Conservation (phyloP, 2,797 vertebrate genomes). For the Bradypodion pumilum region DNA sequence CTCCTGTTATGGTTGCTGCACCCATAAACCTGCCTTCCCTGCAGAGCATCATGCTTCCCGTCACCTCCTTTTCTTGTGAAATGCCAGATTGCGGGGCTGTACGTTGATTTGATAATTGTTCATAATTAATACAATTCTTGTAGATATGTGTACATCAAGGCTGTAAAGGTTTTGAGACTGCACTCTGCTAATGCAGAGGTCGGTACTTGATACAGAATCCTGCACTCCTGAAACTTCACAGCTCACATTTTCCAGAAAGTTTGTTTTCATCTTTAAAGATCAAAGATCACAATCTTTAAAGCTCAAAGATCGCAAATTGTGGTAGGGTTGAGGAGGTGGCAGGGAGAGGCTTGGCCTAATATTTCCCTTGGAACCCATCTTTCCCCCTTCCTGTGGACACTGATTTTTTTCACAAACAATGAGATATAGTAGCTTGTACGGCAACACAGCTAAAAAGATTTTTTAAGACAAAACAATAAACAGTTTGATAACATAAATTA, state of each 20-base stretch:
- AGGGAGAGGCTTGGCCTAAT: neutral
- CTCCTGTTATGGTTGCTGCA: constrained; percentile 65
- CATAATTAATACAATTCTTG: neutral
- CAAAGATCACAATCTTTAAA: neutral
- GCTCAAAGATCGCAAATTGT: neutral
- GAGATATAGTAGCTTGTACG: neutral
- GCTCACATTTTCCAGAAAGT: neutral
- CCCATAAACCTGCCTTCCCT: constrained; percentile 68
- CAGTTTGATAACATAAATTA: too few relatives aligned
- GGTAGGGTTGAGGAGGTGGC: too few relatives aligned
- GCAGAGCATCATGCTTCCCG: constrained; percentile 69
- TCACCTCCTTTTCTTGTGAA: constrained; percentile 80
- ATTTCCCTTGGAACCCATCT: neutral
- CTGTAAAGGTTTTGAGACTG: neutral
- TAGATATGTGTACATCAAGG: neutral
- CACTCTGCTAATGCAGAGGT: neutral
- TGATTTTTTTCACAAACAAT: neutral
- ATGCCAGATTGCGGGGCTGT: constrained; percentile 82
- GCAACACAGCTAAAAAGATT: neutral
- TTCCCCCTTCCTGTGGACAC: too few relatives aligned
- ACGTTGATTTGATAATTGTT: constrained; percentile 61
- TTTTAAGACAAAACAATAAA: neutral
- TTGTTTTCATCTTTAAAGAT: neutral
- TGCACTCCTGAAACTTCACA: neutral
- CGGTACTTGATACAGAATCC: neutral